Base-by-base conservation (phyloP, 1,140 invertebrate genomes). In the Camponotus vicinus region DNA sequence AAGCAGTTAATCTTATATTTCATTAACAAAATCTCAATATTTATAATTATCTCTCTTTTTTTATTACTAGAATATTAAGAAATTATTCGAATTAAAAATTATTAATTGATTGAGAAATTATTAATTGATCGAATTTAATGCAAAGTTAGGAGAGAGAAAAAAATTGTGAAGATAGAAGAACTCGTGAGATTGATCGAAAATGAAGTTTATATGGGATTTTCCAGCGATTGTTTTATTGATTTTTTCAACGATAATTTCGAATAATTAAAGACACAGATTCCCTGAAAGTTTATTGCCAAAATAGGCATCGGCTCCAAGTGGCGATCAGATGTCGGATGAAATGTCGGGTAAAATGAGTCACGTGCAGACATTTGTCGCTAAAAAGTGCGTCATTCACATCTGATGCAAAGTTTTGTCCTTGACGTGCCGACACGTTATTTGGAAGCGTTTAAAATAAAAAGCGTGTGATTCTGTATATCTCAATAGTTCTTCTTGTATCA, bases 311-410 rank as follows among this genome's bases (percentile, higher is more conserved):
- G 9, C 59, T 57, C 8, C 13, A 1, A 52, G 34, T 32, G 15
- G 8, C 4, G 49, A 78, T 52, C 61, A 69, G 2, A 21, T 45
- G 27, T 73, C 32, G 2, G 70, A 55, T 40, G 69, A 49, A 1
- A n/a, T 73, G 27, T 73, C 70, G 15, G 8, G 18, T 11, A 73
- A 55, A 8, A 32, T 71, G 49, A 71, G 15, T 71, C 13, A 71
- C 15, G 49, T 34, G 27, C n/a, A 21, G 32, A 73, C 55, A 32
- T 32, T 70, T n/a, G 66, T 70, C 34, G 37, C 18, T 37, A 13
- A 55, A 55, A 69, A 13, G 42, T 40, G 49, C 55, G 34, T 32
- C 49, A 49, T 49, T 80, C 37, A 42, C 49, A 42, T 32, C 9
- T 42, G 1, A 59, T 32, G 18, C 9, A 3, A 42, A 70, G 15